Base-by-base conservation (phyloP, 2,888 invertebrate species). In the Sinopyrophorus schimmeli region DNA sequence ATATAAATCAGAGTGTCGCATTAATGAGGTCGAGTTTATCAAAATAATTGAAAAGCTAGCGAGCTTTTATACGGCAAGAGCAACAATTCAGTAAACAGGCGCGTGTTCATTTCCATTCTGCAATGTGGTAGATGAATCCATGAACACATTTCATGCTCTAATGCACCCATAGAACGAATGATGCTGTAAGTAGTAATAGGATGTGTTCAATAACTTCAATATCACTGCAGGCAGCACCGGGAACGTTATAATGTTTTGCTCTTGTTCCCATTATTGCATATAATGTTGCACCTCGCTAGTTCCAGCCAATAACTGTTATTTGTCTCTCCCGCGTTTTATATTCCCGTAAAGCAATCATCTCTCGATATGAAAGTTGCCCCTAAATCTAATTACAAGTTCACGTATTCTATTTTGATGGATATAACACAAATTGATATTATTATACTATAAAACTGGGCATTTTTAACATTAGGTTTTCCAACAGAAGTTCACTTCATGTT, bases 121-220 rank as follows among this genome's bases (percentile, higher is more conserved):
- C n/a, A n/a, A 34, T 26, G 24, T 10, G 34, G 27, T 15, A 21
- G 35, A 44, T 37, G 35, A 35, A 37, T 44, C 27, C 30, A 12
- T 21, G 44, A 37, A 37, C 37, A 28, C 44, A 28, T 44, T 44
- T 35, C 30, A 37, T 37, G 21, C 37, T 23, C 27, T 20, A 21
- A 35, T 44, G 44, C 44, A 37, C 15, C 16, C 20, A 30, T 16
- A 30, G 12, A 43, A 20, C 28, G 28, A 37, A 37, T 28, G 15
- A 27, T 18, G 16, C 37, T 23, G 21, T 37, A 43, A 26, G 43
- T 35, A 43, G 34, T 43, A 43, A 43, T 43, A 35, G 34, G 43
- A 43, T 43, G 27, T 35, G 43, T 35, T 43, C 43, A 43, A 43
- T 43, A 43, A 43, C 34, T 43, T 30, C 41, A 41, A 41, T 41